Percentiles rank a stretch among this genome's conserved stretches.
These are phyloP conservation scores for Drosophila peninsularis DNA, from an alignment of 2,888 invertebrate species.

Conservation along the genomic window DNA sequence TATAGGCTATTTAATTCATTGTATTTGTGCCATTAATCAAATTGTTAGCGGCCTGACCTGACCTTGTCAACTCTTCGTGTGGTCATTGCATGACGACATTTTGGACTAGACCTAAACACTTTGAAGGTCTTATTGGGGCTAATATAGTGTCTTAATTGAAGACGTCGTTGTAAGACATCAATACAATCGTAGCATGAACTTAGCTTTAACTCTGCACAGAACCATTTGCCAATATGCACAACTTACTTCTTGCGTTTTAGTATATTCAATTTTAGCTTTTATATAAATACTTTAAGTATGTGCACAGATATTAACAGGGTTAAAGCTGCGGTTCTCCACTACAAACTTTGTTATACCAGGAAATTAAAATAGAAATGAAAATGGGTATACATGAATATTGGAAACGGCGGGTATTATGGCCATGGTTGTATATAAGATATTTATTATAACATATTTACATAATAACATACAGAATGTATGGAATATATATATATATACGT, in stretches of 20 bases:
- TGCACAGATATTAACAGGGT: constrained; percentile 19
- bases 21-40: constrained; percentile 22
- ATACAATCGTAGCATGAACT: background rate
- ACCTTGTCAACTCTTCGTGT: constrained; percentile 25
- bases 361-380: no score
- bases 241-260: background rate
- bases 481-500: background rate
- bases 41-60: constrained; percentile 28
- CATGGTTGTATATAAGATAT: no score
- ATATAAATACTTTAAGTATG: constrained; percentile 3
- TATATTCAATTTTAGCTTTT: background rate
- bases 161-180: no score
- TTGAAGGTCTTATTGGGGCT: background rate
- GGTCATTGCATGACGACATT: constrained; percentile 28
- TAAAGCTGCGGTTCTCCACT: constrained; percentile 8
- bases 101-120: background rate
- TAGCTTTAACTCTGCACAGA: background rate
- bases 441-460: no score
- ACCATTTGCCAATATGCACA: background rate
- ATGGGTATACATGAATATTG: no score
- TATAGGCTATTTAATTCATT: background rate
- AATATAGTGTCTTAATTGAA: no score
- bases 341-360: constrained; percentile 6
- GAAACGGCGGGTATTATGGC: background rate
- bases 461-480: no score